phyloP scores from a whole-genome alignment of 1,140 invertebrate species.

The Epicauta chinensis region DNA sequence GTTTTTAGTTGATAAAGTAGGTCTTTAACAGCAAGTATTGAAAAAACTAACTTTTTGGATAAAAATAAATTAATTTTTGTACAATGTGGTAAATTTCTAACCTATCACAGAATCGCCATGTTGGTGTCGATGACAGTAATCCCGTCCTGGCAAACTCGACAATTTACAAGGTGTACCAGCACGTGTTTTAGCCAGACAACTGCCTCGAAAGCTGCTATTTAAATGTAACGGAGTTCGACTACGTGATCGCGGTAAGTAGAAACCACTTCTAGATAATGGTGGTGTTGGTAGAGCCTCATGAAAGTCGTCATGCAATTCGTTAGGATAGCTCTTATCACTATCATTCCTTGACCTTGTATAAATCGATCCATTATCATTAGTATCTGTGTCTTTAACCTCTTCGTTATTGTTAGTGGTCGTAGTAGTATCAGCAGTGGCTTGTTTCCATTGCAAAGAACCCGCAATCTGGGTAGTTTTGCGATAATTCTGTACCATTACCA shows the following conservation, averaged over 20 bases:
- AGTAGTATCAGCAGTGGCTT: neutral
- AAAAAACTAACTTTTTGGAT: too few relatives aligned
- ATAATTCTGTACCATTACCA: neutral
- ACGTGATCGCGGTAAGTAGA: conserved; percentile 20
- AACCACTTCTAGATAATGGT: conserved; percentile 31
- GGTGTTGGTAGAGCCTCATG: conserved; percentile 31
- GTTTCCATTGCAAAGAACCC: too few relatives aligned
- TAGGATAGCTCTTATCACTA: neutral
- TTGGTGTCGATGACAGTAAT: conserved; percentile 37
- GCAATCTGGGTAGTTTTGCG: too few relatives aligned
- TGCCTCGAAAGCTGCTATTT: conserved; percentile 17
- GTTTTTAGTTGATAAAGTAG: too few relatives aligned
- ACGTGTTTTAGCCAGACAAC: conserved; percentile 35
- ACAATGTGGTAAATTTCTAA: conserved; percentile 9
- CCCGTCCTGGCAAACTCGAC: conserved; percentile 25
- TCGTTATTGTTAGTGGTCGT: neutral
- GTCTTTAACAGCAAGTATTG: too few relatives aligned
- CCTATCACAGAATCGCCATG: conserved; percentile 24
- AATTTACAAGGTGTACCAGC: conserved; percentile 38
- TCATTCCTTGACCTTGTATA: too few relatives aligned
- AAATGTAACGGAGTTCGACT: conserved; percentile 31
- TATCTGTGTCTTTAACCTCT: too few relatives aligned
- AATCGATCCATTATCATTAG: too few relatives aligned
- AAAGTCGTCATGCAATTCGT: conserved; percentile 23
- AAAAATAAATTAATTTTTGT: neutral